Evolutionary conservation across 1,140 invertebrate species (phyloP).

Genomic region (Drosophila nebulosa): DNA sequence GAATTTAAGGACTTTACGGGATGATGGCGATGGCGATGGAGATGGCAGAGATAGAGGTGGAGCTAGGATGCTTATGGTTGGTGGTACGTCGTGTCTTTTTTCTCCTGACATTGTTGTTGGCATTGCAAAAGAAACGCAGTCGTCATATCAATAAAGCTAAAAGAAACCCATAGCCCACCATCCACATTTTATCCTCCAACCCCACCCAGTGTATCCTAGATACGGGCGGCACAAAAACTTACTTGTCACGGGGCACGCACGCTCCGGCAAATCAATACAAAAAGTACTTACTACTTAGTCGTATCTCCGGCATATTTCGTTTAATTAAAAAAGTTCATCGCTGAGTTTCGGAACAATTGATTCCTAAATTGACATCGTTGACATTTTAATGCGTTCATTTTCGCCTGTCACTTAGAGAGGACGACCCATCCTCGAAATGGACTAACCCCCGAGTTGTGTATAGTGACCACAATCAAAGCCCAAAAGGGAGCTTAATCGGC

Average conservation of each 20-base stretch:
- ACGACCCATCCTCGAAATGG: background rate
- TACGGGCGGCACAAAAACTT: constrained; percentile 10
- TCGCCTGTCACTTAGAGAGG: constrained; percentile 39
- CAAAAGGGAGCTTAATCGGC: background rate
- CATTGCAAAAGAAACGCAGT: background rate
- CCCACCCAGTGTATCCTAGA: background rate
- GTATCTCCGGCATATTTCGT: constrained; percentile 47
- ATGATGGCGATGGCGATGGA: background rate
- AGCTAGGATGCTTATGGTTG: constrained; percentile 13
- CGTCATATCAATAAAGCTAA: constrained; percentile 26
- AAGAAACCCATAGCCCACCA: background rate
- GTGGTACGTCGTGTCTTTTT: background rate
- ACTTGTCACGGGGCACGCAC: constrained; percentile 25
- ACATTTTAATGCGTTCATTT: constrained; percentile 65
- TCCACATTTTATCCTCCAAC: background rate
- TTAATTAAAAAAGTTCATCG: constrained; percentile 72
- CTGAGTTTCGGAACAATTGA: constrained; percentile 55
- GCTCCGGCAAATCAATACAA: constrained; percentile 61
- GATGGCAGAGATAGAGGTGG: background rate
- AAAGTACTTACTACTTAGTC: constrained; percentile 24
- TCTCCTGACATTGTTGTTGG: constrained; percentile 1
- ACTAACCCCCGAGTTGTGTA: constrained; percentile 4
- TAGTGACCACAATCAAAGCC: constrained; percentile 4
- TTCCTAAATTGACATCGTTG: constrained; percentile 55
- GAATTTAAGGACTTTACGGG: constrained; percentile 52